These are phyloP conservation scores for Vulpes lagopus DNA, from an alignment of 2,113 vertebrate species.

Conservation along the genomic window DNA sequence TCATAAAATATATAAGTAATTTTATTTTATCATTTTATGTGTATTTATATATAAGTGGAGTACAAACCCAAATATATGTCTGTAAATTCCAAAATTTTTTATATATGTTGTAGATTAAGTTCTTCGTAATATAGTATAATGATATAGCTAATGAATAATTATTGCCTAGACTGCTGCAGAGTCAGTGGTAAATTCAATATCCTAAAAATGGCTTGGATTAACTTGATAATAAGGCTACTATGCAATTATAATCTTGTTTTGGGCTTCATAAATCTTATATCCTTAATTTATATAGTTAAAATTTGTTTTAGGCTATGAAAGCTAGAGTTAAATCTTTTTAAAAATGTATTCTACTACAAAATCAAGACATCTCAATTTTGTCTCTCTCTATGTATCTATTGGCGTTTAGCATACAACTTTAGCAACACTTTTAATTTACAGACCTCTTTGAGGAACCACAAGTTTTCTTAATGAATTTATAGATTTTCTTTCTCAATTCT, in stretches of 20 bases:
- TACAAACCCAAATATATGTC: neutral
- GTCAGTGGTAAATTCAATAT: slow-evolving; percentile 24
- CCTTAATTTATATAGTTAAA: slow-evolving; percentile 14
- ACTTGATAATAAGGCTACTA: slow-evolving; percentile 38
- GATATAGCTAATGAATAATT: slow-evolving; percentile 41
- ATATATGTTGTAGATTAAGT: neutral
- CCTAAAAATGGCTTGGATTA: slow-evolving; percentile 49
- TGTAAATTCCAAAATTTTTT: neutral
- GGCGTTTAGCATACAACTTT: slow-evolving; percentile 20
- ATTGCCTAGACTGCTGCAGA: neutral
- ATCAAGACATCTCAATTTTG: slow-evolving; percentile 49
- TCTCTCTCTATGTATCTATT: neutral
- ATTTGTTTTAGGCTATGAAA: slow-evolving; percentile 24
- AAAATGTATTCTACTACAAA: slow-evolving; percentile 35
- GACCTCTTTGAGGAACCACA: slow-evolving; percentile 63
- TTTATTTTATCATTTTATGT: neutral
- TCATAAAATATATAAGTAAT: slow-evolving; percentile 2
- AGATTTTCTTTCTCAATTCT: slow-evolving; percentile 80
- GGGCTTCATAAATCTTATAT: slow-evolving; percentile 51
- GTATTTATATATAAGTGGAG: neutral
- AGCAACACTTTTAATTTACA: slow-evolving; percentile 77
- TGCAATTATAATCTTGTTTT: slow-evolving; percentile 69
- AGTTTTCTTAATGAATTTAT: slow-evolving; percentile 83
- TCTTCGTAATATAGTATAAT: neutral
- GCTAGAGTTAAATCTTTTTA: slow-evolving; percentile 25